phyloP scores from a whole-genome alignment of 2,797 vertebrate species.

The Falco novaeseelandiae region DNA sequence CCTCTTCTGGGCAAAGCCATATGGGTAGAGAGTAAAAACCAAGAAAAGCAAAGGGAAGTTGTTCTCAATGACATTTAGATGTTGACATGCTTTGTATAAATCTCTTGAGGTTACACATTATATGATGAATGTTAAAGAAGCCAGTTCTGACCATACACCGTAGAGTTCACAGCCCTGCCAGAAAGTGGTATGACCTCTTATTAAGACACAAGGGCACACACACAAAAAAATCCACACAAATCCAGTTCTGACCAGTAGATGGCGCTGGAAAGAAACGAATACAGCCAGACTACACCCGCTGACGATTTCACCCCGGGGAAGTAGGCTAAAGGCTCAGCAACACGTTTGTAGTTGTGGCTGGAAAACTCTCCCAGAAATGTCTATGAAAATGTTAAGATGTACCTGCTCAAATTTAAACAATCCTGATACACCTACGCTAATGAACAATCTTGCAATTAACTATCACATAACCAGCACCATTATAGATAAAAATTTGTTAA shows the following conservation, averaged over 20 bases:
- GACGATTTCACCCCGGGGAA: background rate
- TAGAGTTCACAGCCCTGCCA: background rate
- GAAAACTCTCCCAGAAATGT: background rate
- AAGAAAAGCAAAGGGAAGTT: background rate
- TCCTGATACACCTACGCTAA: background rate
- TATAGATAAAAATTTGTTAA: background rate
- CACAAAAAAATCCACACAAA: background rate
- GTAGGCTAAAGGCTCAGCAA: background rate
- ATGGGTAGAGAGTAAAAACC: background rate
- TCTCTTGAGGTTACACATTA: background rate
- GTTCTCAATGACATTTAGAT: background rate
- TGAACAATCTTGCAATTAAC: background rate
- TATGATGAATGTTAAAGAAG: background rate
- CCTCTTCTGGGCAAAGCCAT: background rate
- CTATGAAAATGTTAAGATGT: background rate
- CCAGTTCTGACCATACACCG: background rate
- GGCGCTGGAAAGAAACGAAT: conserved; percentile 41
- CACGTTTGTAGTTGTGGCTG: background rate
- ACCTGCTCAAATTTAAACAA: background rate
- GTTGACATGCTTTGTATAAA: background rate
- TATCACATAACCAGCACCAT: background rate
- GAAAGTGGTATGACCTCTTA: background rate
- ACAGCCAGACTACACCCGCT: background rate
- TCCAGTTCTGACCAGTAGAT: conserved; percentile 34
- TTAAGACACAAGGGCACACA: accelerated